Base-by-base conservation (phyloP, 2,888 invertebrate genomes). In the Ornithoptera alexandrae region DNA sequence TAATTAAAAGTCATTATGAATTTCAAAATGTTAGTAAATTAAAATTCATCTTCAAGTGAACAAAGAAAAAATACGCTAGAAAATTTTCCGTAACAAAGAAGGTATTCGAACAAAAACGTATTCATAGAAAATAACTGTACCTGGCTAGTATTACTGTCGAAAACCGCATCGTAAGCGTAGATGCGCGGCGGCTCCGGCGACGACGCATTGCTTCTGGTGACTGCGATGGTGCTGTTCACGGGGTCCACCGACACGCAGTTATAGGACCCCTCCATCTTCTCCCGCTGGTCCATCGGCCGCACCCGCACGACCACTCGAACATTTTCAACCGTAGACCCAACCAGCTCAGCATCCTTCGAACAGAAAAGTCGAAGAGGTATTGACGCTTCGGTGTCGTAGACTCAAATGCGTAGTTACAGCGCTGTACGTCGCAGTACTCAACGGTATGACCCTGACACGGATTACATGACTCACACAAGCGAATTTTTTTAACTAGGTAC, bases 91-190 rank as follows among this genome's bases (percentile, higher is more conserved):
- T 12, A 22, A 22, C n/a, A 58, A 58, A 22, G 15, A 22, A 58
- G 24, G 53, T 53, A 24, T 60, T 36, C 3, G 42, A 57, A 68
- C 57, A 39, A 46, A 65, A 66, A 58, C 22, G 62, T 58, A 63
- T 42, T 22, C 30, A 30, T 30, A 30, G 30, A 50, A 66, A 73
- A 39, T 12, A 56, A 68, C 20, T 10, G 68, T 81, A 97, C 96
- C 93, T 98, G 97, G 71, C 96, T 96, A 0, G 98, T 97, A 76
- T 96, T 95, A 22, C 94, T 95, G 65, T 96, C 97, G 87, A 99
- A 99, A 46, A 98, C 98, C 61, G 97, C 96, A 88, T 99, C 99
- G 84, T 99, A 99, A 15, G 97, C 97, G 85, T 98, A 99, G 0
- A 95, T 94, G 87, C 98, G 97, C 0, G 97, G 96, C 46, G 97